Evolutionary conservation across 2,888 invertebrate species (phyloP), one percentile per base, ranked within the genome.

Genomic region (Amblyjoppa fuscipennis): DNA sequence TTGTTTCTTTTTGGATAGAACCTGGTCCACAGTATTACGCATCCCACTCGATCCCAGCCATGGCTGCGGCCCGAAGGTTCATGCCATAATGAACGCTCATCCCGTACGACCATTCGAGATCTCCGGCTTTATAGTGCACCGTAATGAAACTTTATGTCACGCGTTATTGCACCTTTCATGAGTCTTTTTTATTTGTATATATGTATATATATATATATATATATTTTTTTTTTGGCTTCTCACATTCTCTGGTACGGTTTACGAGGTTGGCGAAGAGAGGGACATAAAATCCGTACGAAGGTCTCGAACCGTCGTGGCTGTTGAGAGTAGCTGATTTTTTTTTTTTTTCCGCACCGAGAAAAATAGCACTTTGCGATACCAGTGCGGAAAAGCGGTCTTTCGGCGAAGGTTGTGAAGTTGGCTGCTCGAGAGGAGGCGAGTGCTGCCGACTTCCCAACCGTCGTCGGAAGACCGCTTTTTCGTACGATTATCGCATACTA

Each of bases 61-160:
- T 11, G 11, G 53, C 31, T 66, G n/a, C 11, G 25, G 28, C n/a
- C 25, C 31, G 64, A 53, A 16, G 38, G 6, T 13, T 34, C 53
- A 80, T 59, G 56, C n/a, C 34, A 9, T 28, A 56, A 45, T 4
- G 45, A 56, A 56, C 41, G 66, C 25, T 75, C 31, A 75, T 61
- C 69, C 49, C 38, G 34, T 59, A 69, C 45, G 59, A 81, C 45
- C 73, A 80, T 71, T 80, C 74, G 45, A 16, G 56, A 28, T 28
- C 25, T 56, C 66, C 20, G 25, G 69, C 56, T 69, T 73, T 81
- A 66, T 81, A 74, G 64, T 56, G 74, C 68, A 13, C 49, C 59
- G 69, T 75, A 74, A 69, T 81, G 81, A 81, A 81, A 75, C 59
- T 81, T 81, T 75, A 81, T 81, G 81, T 74, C 68, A 81, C 74